Evolutionary conservation across 2,888 invertebrate genomes (phyloP).

Genomic region (Uropetala carovei): DNA sequence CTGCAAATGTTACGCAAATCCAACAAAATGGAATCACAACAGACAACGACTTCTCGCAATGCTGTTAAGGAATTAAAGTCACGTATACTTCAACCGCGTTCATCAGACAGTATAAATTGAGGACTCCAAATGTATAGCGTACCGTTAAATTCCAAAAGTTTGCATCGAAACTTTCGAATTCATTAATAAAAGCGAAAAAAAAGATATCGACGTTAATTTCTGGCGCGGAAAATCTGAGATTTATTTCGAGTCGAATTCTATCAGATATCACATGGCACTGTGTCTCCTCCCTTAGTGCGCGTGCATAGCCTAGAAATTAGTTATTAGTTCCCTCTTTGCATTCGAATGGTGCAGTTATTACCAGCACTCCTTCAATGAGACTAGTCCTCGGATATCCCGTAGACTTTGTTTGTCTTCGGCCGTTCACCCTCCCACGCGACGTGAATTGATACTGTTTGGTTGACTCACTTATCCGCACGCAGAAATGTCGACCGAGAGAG

Average conservation of each 20-base stretch:
- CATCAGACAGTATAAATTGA: too few relatives aligned
- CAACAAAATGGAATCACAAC: too few relatives aligned
- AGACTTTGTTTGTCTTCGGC: background rate
- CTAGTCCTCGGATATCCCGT: background rate
- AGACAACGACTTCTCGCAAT: too few relatives aligned
- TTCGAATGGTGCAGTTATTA: background rate
- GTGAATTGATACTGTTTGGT: constrained; percentile 8
- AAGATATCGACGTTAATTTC: too few relatives aligned
- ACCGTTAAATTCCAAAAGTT: too few relatives aligned
- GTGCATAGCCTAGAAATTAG: background rate
- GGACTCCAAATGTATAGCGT: too few relatives aligned
- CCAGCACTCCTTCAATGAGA: background rate
- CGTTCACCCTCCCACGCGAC: background rate
- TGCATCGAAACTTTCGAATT: too few relatives aligned
- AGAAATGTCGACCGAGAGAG: background rate
- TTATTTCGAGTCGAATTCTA: background rate
- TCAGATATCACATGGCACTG: background rate
- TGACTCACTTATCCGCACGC: constrained; percentile 11
- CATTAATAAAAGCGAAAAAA: too few relatives aligned
- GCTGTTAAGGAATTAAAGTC: too few relatives aligned
- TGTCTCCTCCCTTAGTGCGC: background rate
- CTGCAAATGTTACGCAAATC: too few relatives aligned
- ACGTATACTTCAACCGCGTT: too few relatives aligned
- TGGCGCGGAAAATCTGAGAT: background rate
- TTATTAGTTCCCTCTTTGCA: background rate